Base-by-base conservation (phyloP, 2,888 invertebrate species). In the Fragum whitleyi region DNA sequence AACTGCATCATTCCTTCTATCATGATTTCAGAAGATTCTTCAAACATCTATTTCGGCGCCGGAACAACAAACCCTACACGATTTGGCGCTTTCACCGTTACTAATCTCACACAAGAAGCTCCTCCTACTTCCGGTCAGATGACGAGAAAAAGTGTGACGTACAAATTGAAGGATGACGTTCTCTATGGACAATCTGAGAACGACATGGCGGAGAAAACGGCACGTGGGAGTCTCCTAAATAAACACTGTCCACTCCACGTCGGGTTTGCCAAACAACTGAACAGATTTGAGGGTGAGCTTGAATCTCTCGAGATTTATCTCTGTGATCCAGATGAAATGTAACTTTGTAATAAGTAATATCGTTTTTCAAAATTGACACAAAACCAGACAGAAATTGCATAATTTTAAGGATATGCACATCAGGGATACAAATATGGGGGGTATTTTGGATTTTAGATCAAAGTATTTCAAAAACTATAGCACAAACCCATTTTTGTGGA, bases 191-290 rank as follows among this genome's bases (percentile, higher is more conserved):
- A 19, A 21, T 16, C 16, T 7, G 71, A 59, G 14, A n/a, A 59
- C 2, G n/a, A 26, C 23, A 26, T 6, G 57, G 16, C 57, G 14
- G 39, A 32, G 26, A 23, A 32, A 21, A 6, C 14, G 19, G 59
- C 42, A 2, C 6, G 2, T 7, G 71, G 71, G 7, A 59, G 3
- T 29, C 77, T 90, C 23, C 70, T 79, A 21, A 72, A 83, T 21
- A 86, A 85, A 32, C 80, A 86, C 21, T 91, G 91, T 69, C 88
- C 89, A 9, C 57, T 91, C 6, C 89, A 90, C 68, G 87, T 91
- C 23, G 91, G 91, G 16, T 75, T 85, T 61, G 89, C 89, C 19
- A 85, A 87, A n/a, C 82, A 84, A 19, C 57, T 74, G 1, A 23
- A 9, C 19, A n/a, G 26, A 0, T 74, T 74, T 28, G 32, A 74